Percentiles rank a stretch among this genome's conserved stretches.
These are phyloP conservation scores for Oscheius sp. DNA, from an alignment of 2,888 invertebrate genomes.

Conservation along the genomic window DNA sequence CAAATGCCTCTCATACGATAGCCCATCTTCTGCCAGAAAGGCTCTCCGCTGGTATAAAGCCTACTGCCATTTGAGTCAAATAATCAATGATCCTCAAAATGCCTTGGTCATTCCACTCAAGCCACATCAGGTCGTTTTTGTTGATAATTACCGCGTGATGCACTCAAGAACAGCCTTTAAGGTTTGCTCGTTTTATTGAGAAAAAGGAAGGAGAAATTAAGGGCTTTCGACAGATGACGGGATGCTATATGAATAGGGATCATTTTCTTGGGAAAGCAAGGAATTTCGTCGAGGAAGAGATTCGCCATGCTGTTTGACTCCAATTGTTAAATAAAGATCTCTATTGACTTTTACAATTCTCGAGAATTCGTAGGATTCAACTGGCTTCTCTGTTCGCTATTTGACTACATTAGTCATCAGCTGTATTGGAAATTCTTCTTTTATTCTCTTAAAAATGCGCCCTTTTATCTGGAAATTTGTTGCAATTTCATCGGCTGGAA, in stretches of 20 bases:
- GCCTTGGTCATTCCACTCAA: conserved; percentile 65
- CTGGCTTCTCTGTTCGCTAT: too few species aligned
- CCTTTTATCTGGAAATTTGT: too few species aligned
- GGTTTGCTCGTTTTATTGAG: too few species aligned
- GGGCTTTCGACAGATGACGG: conserved; percentile 78
- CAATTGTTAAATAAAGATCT: too few species aligned
- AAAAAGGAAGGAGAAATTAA: too few species aligned
- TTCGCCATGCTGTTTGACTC: conserved; percentile 14
- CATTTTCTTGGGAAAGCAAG: conserved; percentile 69
- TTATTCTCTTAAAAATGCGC: too few species aligned
- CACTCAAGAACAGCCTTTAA: conserved; percentile 80
- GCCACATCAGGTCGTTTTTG: conserved; percentile 80
- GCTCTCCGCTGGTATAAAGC: conserved; percentile 61
- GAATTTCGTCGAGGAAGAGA: conserved; percentile 35
- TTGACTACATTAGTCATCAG: too few species aligned
- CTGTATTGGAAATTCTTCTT: too few species aligned
- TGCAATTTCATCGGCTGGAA: too few species aligned
- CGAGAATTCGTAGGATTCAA: too few species aligned
- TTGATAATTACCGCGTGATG: conserved; percentile 83
- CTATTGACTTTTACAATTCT: too few species aligned
- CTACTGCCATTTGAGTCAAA: conserved; percentile 56
- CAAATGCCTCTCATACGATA: conserved; percentile 36
- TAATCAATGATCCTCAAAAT: conserved; percentile 49
- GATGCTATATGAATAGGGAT: conserved; percentile 80
- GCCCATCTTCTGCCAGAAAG: conserved; percentile 32